Percentiles rank a stretch among this genome's conserved stretches.
phyloP scores from a whole-genome alignment of 2,113 vertebrate genomes.

The Athene cunicularia region DNA sequence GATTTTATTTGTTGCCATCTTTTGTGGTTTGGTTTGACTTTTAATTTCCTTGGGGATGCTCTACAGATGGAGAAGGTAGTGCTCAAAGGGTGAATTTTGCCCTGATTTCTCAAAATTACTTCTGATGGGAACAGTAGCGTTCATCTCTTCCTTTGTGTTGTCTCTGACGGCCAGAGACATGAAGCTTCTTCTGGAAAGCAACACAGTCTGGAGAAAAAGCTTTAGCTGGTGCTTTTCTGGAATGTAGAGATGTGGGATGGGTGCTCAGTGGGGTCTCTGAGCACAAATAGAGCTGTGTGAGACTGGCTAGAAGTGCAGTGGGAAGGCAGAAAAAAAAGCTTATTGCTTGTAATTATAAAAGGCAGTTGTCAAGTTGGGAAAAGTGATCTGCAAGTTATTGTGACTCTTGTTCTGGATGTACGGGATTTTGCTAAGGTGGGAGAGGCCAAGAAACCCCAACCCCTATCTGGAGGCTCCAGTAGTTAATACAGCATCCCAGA shows the following conservation, averaged over 20 bases:
- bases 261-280: neutral
- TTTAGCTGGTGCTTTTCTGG: neutral
- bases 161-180: neutral
- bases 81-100: neutral
- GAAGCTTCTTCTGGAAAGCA: neutral
- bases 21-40: neutral
- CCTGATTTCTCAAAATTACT: neutral
- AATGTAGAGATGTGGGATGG: neutral
- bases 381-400: neutral
- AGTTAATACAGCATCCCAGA: neutral
- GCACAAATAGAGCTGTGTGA: neutral
- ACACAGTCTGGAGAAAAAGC: rapidly evolving
- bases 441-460: neutral
- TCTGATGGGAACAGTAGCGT: neutral
- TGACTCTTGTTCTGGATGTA: neutral
- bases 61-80: neutral
- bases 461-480: neutral
- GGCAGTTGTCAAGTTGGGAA: neutral
- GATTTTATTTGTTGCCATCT: neutral
- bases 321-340: neutral
- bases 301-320: neutral
- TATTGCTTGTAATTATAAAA: neutral
- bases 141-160: neutral
- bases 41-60: neutral
- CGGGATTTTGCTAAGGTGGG: neutral